A percentile compares a stretch with the other conserved stretches of the same genome.
These are phyloP conservation scores for Sipha flava DNA, from an alignment of 1,140 invertebrate genomes.

Conservation along the genomic window DNA sequence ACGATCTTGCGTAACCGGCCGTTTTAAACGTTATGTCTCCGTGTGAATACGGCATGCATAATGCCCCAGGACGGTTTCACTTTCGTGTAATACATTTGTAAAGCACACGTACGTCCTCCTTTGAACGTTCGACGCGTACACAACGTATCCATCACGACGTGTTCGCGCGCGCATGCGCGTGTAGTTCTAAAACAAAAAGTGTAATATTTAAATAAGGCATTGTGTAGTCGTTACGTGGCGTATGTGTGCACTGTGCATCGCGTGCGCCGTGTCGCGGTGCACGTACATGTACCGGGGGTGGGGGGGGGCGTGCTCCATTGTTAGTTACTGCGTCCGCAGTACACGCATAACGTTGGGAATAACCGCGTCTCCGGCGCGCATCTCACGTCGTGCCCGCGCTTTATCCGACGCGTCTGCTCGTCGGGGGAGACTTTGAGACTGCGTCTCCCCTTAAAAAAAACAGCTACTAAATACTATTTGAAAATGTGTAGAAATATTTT, in stretches of 20 bases:
- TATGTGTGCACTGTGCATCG: not conserved
- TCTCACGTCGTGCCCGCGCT: too few relatives aligned
- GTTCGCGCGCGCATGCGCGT: not conserved
- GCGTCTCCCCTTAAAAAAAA: too few relatives aligned
- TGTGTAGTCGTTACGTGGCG: not conserved
- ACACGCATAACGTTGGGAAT: too few relatives aligned
- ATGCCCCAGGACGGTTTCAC: constrained; percentile 26
- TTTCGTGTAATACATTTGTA: not conserved
- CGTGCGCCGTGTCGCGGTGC: not conserved
- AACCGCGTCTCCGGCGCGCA: too few relatives aligned
- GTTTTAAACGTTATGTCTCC: constrained; percentile 8
- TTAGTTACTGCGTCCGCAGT: too few relatives aligned
- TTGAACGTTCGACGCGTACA: too few relatives aligned
- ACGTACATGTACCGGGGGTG: too few relatives aligned
- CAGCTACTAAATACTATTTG: too few relatives aligned
- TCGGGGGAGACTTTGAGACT: too few relatives aligned
- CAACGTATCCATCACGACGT: not conserved
- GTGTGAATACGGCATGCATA: not conserved
- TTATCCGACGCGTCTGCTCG: too few relatives aligned
- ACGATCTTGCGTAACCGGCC: constrained; percentile 1
- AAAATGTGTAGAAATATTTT: too few relatives aligned
- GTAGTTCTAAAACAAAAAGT: constrained; percentile 8
- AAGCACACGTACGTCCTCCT: constrained; percentile 9
- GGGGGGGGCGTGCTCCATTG: too few relatives aligned
- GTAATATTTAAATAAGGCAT: constrained; percentile 3